phyloP scores from a whole-genome alignment of 2,113 vertebrate genomes.

The Willisornis vidua region DNA sequence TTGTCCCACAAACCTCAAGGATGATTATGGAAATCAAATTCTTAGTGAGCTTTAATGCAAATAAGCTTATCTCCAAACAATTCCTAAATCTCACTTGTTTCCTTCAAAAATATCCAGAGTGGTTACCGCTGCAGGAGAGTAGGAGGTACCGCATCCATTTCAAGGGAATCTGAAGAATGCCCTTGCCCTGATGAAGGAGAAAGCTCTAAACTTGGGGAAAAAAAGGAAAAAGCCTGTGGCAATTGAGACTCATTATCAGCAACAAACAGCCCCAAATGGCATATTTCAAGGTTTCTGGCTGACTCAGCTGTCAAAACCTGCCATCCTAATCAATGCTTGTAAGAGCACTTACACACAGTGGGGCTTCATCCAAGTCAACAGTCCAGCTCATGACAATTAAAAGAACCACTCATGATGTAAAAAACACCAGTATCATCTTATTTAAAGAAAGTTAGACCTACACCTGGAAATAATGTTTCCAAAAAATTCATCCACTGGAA shows the following conservation, averaged over 20 bases:
- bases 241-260: not conserved
- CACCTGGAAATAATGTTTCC: not conserved
- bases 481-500: not conserved
- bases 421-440: not conserved
- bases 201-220: not conserved
- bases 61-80: not conserved
- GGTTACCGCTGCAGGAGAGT: not conserved
- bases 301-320: conserved; percentile 32
- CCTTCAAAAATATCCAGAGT: not conserved
- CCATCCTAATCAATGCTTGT: not conserved
- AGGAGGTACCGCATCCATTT: not conserved
- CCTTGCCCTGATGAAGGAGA: not conserved
- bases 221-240: not conserved
- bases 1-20: not conserved
- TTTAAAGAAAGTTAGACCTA: not conserved
- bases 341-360: not conserved
- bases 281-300: not conserved
- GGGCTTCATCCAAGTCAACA: not conserved
- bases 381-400: not conserved
- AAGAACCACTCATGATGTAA: not conserved
- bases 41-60: not conserved
- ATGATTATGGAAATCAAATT: not conserved
- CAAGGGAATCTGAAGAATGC: not conserved
- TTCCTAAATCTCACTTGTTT: not conserved
- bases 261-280: not conserved